Conservation (phyloP, 1,140 invertebrate genomes). For the Cataglyphis hispanica region DNA sequence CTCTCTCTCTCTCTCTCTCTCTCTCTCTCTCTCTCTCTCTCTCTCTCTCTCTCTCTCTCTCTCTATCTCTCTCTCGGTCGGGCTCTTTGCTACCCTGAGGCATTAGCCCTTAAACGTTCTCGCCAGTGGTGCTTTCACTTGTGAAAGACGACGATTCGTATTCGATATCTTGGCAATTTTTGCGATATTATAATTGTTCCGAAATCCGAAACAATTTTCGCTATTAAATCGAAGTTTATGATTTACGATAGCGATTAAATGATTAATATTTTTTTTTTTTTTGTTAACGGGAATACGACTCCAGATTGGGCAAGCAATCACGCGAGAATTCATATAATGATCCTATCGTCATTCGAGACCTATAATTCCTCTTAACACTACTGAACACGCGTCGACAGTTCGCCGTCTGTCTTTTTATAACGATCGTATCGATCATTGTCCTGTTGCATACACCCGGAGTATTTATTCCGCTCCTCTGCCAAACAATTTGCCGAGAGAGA, state of each 20-base stretch:
- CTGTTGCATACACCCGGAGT: not conserved
- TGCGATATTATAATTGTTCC: not conserved
- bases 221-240: not conserved
- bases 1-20: conserved; percentile 55
- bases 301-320: not conserved
- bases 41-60: conserved; percentile 53
- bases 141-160: conserved; percentile 7
- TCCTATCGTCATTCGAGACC: not conserved
- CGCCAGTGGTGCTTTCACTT: conserved; percentile 68
- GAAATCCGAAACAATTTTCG: conserved; percentile 1
- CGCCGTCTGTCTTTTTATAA: not conserved
- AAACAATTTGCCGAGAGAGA: conserved; percentile 44
- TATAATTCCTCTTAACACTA: not conserved
- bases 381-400: not conserved
- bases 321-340: not conserved
- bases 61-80: too few species aligned
- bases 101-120: conserved; percentile 65
- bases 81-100: conserved; percentile 31
- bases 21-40: conserved; percentile 55
- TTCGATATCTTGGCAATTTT: not conserved
- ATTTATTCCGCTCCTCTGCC: conserved; percentile 35
- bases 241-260: not conserved
- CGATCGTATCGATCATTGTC: conserved; percentile 39
- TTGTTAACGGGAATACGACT: not conserved
- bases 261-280: not conserved